Evolutionary conservation across 2,797 vertebrate species (phyloP), one percentile per base, ranked within the genome.

Genomic region (Heliangelus exortis): DNA sequence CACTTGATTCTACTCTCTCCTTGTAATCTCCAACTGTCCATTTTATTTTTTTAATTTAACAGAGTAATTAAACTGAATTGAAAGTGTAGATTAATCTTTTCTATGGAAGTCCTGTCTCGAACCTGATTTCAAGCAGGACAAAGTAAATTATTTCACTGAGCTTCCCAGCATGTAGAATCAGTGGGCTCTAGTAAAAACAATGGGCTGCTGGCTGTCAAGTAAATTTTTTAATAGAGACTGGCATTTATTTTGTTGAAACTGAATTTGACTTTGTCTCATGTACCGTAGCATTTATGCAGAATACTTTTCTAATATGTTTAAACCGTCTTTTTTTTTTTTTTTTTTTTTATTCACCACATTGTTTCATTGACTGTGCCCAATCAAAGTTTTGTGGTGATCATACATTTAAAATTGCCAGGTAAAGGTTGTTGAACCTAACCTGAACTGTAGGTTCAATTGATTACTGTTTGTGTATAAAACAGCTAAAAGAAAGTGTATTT

Each of bases 31-130:
- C 63, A 84, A 4, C 45, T 63, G 25, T 61, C 48, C 15, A 10
- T 61, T 95, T 84, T 43, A 48, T 82, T 91, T 58, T 86, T n/a
- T 79, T 82, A 66, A 23, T 86, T 78, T 59, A 86, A 36, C 13
- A 74, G 41, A 20, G 13, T 78, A 26, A 22, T 81, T 90, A 75
- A 79, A 58, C 15, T 77, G 80, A 74, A 62, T 51, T 28, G 43
- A 83, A 90, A 85, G 72, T 19, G 41, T 75, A 55, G 29, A 53
- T 69, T 53, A 65, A 39, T 78, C 10, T 84, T 90, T 75, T 51
- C 36, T 84, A 63, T 53, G 51, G 14, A 69, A 55, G 62, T 73
- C 41, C 31, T 66, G 69, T 4, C 19, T 48, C 83, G 14, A 85
- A 34, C n/a, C 55, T 50, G 25, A 74, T 91, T 87, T 77, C 58